Conservation (phyloP, 2,113 vertebrate genomes). For the Antechinus flavipes region DNA sequence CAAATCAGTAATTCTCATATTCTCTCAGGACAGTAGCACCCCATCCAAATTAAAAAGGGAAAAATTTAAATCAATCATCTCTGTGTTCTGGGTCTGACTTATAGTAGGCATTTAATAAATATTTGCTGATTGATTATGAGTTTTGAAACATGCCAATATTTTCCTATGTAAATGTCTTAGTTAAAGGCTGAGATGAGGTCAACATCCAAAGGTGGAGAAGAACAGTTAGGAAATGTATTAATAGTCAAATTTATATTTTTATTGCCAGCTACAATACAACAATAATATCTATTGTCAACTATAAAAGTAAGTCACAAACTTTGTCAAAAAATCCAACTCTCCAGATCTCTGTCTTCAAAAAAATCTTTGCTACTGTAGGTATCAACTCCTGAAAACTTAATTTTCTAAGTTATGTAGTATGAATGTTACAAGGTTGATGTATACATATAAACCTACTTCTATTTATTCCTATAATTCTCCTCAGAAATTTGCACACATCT, state of each 20-base stretch:
- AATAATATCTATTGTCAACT: too few relatives aligned
- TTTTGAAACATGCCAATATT: slow-evolving; percentile 30
- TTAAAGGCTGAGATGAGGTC: slow-evolving; percentile 21
- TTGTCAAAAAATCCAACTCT: not conserved
- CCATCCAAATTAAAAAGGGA: slow-evolving; percentile 27
- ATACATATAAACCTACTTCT: not conserved
- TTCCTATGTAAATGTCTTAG: not conserved
- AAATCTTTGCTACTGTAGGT: not conserved
- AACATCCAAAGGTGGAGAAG: not conserved
- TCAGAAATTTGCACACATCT: not conserved
- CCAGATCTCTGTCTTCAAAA: not conserved
- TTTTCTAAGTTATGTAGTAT: not conserved
- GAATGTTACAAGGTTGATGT: not conserved
- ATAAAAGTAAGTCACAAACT: not conserved
- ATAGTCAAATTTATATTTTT: not conserved
- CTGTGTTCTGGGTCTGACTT: not conserved
- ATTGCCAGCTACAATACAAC: not conserved
- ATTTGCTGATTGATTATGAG: not conserved
- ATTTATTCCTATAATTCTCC: not conserved
- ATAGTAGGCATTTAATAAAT: not conserved
- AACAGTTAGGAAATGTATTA: not conserved
- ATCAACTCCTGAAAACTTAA: not conserved
- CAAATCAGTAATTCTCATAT: slow-evolving; percentile 21
- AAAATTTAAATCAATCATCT: slow-evolving; percentile 13
- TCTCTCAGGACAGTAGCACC: slow-evolving; percentile 12